Percentiles rank a stretch among this genome's conserved stretches.
Conservation (phyloP, 2,888 invertebrate species). For the Lepidochitona cinerea region DNA sequence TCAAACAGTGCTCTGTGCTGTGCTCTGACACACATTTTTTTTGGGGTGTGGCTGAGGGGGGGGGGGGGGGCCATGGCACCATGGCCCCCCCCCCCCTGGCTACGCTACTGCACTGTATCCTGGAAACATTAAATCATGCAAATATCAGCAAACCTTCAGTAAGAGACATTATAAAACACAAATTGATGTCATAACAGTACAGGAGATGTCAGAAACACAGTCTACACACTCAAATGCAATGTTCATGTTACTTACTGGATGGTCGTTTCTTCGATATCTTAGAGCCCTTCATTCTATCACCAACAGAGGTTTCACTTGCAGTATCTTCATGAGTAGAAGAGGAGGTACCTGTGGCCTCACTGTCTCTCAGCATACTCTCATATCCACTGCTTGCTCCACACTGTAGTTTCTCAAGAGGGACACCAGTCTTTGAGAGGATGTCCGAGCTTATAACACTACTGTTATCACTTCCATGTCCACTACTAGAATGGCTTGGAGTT, state of each 20-base stretch:
- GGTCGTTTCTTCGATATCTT: slow-evolving; percentile 54
- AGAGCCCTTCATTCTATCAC: slow-evolving; percentile 58
- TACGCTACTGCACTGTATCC: no score
- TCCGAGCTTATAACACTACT: slow-evolving; percentile 61
- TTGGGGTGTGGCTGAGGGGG: no score
- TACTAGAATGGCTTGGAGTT: slow-evolving; percentile 68
- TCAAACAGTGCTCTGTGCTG: no score
- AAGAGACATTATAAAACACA: no score
- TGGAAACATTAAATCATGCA: no score
- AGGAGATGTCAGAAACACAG: no score
- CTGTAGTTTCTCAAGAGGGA: slow-evolving; percentile 58
- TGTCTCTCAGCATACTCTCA: slow-evolving; percentile 89
- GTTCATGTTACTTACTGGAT: slow-evolving; percentile 51
- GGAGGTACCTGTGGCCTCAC: slow-evolving; percentile 87
- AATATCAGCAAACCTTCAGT: no score
- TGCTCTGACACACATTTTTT: no score
- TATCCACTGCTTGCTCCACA: slow-evolving; percentile 85
- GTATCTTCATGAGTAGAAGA: slow-evolving; percentile 75
- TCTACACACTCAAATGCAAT: no score
- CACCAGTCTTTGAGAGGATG: slow-evolving; percentile 50
- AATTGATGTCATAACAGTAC: no score
- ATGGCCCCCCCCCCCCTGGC: no score
- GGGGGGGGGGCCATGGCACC: no score
- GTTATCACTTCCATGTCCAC: slow-evolving; percentile 71
- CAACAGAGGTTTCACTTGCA: slow-evolving; percentile 64